These are phyloP conservation scores for Pachypanchax playfairii DNA, from an alignment of 2,113 vertebrate genomes.

Conservation along the genomic window DNA sequence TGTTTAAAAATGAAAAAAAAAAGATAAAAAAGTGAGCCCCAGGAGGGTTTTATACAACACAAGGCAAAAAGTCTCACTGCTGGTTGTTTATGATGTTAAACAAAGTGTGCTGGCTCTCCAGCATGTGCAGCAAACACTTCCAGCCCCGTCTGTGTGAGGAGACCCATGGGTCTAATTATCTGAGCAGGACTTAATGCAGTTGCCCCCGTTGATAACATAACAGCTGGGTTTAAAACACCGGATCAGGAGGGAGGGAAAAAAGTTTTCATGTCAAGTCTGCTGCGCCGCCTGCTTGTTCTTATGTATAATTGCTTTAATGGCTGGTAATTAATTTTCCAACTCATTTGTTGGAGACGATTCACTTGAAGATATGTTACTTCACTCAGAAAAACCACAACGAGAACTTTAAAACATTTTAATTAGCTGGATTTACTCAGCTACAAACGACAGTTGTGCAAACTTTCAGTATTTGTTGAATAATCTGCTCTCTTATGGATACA, in stretches of 20 bases:
- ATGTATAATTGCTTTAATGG: slow-evolving; percentile 25
- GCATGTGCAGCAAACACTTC: neutral
- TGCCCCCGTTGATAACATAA: slow-evolving; percentile 22
- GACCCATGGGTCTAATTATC: slow-evolving; percentile 8
- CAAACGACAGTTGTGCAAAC: too few species aligned
- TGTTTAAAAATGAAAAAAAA: neutral
- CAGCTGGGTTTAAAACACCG: neutral
- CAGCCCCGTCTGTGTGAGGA: neutral
- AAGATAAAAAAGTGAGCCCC: neutral
- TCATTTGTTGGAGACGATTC: neutral
- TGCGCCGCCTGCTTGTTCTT: slow-evolving; percentile 2
- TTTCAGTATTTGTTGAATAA: neutral
- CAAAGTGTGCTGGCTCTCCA: neutral
- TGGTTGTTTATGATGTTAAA: neutral
- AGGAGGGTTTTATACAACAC: neutral
- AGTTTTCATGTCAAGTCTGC: slow-evolving; percentile 8
- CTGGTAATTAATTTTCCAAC: slow-evolving; percentile 38
- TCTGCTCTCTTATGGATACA: neutral
- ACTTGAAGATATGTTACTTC: neutral
- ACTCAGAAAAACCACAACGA: slow-evolving; percentile 3
- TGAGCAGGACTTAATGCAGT: slow-evolving; percentile 8
- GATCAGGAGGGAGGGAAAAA: neutral
- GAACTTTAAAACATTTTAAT: slow-evolving; percentile 9
- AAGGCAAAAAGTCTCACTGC: neutral
- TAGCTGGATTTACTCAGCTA: neutral